Percentiles rank a stretch among this genome's conserved stretches.
Evolutionary conservation across 2,888 invertebrate species (phyloP).

Genomic region (Crocallis elinguaria): DNA sequence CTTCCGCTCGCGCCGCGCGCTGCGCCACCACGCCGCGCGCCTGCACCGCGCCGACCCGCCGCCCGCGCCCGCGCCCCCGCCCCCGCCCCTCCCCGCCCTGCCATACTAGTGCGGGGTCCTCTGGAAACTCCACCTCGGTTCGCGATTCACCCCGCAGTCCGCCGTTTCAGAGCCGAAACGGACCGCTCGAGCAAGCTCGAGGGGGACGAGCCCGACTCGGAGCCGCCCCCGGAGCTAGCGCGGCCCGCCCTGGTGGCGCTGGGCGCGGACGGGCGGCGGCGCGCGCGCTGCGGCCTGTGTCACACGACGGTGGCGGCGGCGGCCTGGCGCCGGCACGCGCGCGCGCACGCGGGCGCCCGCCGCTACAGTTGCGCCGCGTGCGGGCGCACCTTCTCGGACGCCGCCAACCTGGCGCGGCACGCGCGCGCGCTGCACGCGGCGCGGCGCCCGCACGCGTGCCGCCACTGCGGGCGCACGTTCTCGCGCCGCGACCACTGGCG

Average conservation of each 20-base stretch:
- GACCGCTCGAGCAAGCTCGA: constrained; percentile 4
- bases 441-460: constrained; percentile 77
- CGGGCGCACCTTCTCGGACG: constrained; percentile 77
- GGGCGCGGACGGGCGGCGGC: constrained; percentile 39
- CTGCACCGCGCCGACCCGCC: constrained; percentile 1
- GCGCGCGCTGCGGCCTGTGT: constrained; percentile 58
- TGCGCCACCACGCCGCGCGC: constrained; percentile 68
- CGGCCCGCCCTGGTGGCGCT: background rate
- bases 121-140: background rate
- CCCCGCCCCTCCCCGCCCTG: background rate
- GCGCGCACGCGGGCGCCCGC: constrained; percentile 68
- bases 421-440: constrained; percentile 72
- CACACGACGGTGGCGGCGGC: constrained; percentile 58
- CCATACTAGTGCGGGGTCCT: too few species aligned
- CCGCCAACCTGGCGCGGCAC: constrained; percentile 81
- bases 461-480: constrained; percentile 75
- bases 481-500: constrained; percentile 74
- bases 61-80: background rate
- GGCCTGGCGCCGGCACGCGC: constrained; percentile 75
- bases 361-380: constrained; percentile 81
- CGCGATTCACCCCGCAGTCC: constrained; percentile 13
- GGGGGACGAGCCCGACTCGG: background rate
- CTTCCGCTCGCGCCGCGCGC: constrained; percentile 79
- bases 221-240: too few species aligned
- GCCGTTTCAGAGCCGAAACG: constrained; percentile 24